Evolutionary conservation across 1,140 invertebrate species (phyloP), one percentile per base, ranked within the genome.

Genomic region (Philotrypesis tridentata): DNA sequence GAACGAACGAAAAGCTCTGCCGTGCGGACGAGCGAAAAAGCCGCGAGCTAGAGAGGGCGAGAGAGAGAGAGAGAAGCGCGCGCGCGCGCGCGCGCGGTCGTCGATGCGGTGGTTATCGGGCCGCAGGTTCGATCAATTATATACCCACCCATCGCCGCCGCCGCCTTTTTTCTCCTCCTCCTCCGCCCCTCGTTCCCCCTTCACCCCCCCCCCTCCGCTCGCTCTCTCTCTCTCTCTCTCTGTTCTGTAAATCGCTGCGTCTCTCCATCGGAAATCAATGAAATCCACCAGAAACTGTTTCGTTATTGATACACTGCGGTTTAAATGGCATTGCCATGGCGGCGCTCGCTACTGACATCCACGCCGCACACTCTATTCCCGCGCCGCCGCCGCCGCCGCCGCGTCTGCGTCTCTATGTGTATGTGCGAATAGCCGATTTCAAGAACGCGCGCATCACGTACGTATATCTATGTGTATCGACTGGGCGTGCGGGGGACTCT

Each of bases 71-170:
- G 31, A n/a, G 12, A 55, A 67, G 67, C 70, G 68, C 40, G 68
- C 29, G 48, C 17, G 40, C 2, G 40, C 7, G 21, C 17, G 83
- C 85, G 80, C 82, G 72, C 80, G 84, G 85, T 83, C 85, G 85
- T 86, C 84, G 82, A 83, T 83, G 86, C 29, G 60, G 86, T 83
- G 84, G 87, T 88, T 88, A 88, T 88, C 87, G 85, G 85, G 84
- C 87, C 86, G 84, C 86, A 88, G 86, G 82, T 87, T 82, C 86
- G 85, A 89, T 88, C 87, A 88, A 88, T 88, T 88, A 87, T 86
- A 86, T 60, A 80, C 55, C 48, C 60, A 83, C 84, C 82, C 84
- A 84, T 80, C 85, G 83, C 31, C 61, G 27, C 60, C 61, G 27
- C n/a, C 17, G 73, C 31, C 25, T 33, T 25, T 55, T 27, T 25